Evolutionary conservation across 1,140 invertebrate species (phyloP), one percentile per base, ranked within the genome.

Genomic region (Drosophila leontia): DNA sequence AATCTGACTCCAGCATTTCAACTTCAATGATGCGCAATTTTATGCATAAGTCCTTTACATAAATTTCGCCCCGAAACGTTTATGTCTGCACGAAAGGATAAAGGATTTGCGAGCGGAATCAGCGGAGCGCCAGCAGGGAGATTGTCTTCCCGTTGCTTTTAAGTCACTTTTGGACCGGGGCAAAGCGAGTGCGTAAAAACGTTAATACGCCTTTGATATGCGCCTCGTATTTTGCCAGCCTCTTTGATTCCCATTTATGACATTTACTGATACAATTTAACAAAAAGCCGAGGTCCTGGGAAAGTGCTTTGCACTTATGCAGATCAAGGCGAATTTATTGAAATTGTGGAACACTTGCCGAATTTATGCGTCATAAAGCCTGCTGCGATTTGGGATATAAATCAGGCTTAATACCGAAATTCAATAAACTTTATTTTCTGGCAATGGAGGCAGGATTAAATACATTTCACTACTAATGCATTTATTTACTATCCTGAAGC

Each of bases 21-120:
- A 90, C 85, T 84, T 82, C 85, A 90, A 90, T 90, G 85, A 90
- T 77, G 85, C 85, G 86, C 85, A 85, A 85, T 90, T 90, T 90
- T 90, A 90, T 90, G 85, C 81, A 83, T 81, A 85, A 90, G 87
- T 85, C 85, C 81, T 90, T 90, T 90, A 90, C 85, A 90, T 90
- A 90, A 90, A 90, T 90, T 88, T 82, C 59, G 67, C 67, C 55
- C 17, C 42, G 68, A 75, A 83, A 77, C 82, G 78, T 86, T 86
- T 86, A 79, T 72, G 78, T 82, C 82, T 82, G 75, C 78, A 87
- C 77, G 84, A 87, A 87, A 87, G 84, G 84, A 88, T 88, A 87
- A 87, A 88, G 84, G 84, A 88, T 88, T 90, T 88, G 53, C 50
- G 48, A 61, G 35, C 17, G 50, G 34, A 35, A 17, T 53, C 32